These are phyloP conservation scores for Spodoptera litura DNA, from an alignment of 1,140 invertebrate genomes.

Conservation along the genomic window DNA sequence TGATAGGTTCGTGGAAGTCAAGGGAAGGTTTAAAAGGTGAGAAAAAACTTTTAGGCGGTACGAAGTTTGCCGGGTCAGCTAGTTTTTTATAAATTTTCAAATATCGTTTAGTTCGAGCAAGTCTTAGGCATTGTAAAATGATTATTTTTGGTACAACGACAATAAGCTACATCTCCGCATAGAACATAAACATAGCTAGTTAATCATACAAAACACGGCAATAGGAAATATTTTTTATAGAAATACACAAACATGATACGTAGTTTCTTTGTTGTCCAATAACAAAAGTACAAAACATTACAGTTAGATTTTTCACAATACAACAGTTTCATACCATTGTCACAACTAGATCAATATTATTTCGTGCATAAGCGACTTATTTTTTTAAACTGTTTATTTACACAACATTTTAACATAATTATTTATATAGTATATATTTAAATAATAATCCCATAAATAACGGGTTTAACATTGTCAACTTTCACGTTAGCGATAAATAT, in stretches of 20 bases:
- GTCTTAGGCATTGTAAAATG: not conserved
- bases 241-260: not conserved
- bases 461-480: constrained; percentile 2
- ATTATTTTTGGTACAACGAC: not conserved
- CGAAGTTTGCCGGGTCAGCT: too few species aligned
- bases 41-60: too few species aligned
- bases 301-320: not conserved
- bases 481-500: constrained; percentile 12
- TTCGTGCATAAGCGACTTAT: too few species aligned
- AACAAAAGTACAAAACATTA: constrained; percentile 1
- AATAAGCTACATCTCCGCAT: not conserved
- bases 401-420: too few species aligned
- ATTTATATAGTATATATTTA: too few species aligned
- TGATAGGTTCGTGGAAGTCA: too few species aligned
- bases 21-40: too few species aligned
- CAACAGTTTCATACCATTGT: not conserved
- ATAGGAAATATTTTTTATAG: constrained; percentile 13
- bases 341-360: too few species aligned
- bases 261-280: not conserved
- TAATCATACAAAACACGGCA: constrained; percentile 1
- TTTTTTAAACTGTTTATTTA: too few species aligned
- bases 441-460: constrained; percentile 5
- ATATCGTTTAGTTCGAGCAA: too few species aligned
- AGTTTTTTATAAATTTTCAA: too few species aligned
- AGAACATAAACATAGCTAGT: not conserved